Conservation (phyloP, 2,113 vertebrate genomes). For the Pholis gunnellus region DNA sequence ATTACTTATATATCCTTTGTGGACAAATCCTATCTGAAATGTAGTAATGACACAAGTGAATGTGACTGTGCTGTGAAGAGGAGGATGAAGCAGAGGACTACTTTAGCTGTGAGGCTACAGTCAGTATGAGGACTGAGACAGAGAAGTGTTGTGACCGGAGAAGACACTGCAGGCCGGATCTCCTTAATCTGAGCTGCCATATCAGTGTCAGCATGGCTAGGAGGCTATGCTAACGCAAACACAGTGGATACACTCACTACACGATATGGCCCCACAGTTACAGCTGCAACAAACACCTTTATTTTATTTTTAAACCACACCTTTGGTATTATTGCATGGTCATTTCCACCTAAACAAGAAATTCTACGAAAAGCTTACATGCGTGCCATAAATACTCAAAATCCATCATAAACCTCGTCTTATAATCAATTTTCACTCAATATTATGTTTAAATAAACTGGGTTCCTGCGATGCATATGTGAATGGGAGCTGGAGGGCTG, state of each 20-base stretch:
- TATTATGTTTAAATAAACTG: conserved; percentile 2
- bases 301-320: neutral
- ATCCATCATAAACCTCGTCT: neutral
- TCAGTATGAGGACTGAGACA: conserved; percentile 32
- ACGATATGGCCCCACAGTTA: conserved; percentile 15
- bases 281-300: conserved; percentile 1
- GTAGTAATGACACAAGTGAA: conserved; percentile 1
- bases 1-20: neutral
- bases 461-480: conserved; percentile 46
- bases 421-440: neutral
- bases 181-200: conserved; percentile 63
- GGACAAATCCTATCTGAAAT: neutral
- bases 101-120: conserved; percentile 29
- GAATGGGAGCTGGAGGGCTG: conserved; percentile 54
- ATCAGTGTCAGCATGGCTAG: conserved; percentile 64
- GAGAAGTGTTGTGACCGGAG: conserved; percentile 56
- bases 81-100: neutral
- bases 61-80: neutral
- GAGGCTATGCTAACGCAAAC: conserved; percentile 53
- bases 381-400: neutral
- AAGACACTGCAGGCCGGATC: conserved; percentile 58
- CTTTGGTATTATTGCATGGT: neutral
- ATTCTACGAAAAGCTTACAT: neutral
- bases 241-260: conserved; percentile 11
- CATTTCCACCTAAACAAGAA: neutral